These are phyloP conservation scores for Urosaurus nigricauda DNA, from an alignment of 2,797 vertebrate species.

Conservation along the genomic window DNA sequence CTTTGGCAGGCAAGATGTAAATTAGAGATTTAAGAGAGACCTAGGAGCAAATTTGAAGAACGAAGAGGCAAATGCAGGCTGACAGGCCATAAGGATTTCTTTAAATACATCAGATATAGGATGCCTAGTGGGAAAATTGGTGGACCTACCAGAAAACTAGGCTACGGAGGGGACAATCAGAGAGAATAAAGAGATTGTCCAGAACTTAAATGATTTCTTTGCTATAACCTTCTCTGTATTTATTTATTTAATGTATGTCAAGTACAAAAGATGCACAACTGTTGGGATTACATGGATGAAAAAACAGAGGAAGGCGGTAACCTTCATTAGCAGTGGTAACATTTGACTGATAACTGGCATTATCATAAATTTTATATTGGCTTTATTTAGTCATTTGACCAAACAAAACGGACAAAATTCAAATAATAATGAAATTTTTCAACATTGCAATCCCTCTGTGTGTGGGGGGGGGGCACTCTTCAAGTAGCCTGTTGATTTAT, in stretches of 20 bases:
- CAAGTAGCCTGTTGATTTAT: no score
- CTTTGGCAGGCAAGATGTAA: conserved; percentile 64
- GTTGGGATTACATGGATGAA: not conserved
- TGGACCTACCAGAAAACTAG: conserved; percentile 13
- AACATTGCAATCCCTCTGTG: not conserved
- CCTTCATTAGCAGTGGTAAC: not conserved
- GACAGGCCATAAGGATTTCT: conserved; percentile 64
- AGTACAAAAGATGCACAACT: not conserved
- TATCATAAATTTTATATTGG: not conserved
- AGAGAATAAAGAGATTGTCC: conserved; percentile 35
- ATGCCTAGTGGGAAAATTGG: conserved; percentile 15
- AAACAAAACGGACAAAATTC: not conserved
- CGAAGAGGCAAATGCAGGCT: conserved; percentile 46
- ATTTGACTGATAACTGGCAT: not conserved
- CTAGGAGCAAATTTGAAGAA: conserved; percentile 58
- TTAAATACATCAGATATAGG: not conserved
- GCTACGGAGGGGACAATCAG: not conserved
- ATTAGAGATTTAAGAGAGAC: conserved; percentile 57
- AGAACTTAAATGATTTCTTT: conserved; percentile 39
- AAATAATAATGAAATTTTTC: not conserved
- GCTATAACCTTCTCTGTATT: not conserved
- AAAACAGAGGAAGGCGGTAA: not conserved
- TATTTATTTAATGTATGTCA: not conserved
- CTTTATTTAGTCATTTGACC: not conserved
- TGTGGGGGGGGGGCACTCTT: no score